Evolutionary conservation across 2,113 vertebrate genomes (phyloP).

Genomic region (Macrotis lagotis): DNA sequence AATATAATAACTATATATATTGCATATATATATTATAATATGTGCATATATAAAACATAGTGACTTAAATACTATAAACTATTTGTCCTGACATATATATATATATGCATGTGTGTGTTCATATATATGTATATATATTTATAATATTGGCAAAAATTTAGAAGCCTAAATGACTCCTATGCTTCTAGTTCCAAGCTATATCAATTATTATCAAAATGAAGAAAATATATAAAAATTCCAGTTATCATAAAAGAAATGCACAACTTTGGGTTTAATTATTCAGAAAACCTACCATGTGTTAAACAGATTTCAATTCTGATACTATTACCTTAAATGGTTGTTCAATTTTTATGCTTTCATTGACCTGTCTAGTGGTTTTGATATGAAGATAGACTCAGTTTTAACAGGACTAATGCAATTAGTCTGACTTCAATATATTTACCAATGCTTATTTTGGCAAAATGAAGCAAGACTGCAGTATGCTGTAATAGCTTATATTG

Average conservation of each 20-base stretch:
- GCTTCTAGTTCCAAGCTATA: constrained; percentile 24
- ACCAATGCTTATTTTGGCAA: constrained; percentile 65
- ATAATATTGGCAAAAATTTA: constrained; percentile 36
- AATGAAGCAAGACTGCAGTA: constrained; percentile 46
- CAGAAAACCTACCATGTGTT: constrained; percentile 51
- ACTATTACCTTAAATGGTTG: constrained; percentile 28
- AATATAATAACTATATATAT: background rate
- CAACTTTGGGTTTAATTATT: constrained; percentile 17
- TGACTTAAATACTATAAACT: background rate
- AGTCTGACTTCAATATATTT: constrained; percentile 55
- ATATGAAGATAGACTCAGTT: constrained; percentile 60
- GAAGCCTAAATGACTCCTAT: constrained; percentile 9
- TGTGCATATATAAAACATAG: background rate
- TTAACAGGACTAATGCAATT: constrained; percentile 63
- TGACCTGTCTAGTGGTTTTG: constrained; percentile 39
- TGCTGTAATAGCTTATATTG: constrained; percentile 21
- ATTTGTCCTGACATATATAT: background rate
- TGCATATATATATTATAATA: background rate
- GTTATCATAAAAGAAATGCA: background rate
- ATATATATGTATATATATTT: background rate
- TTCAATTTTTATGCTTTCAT: constrained; percentile 37
- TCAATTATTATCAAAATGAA: constrained; percentile 31
- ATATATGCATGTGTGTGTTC: background rate
- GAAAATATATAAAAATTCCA: constrained; percentile 22
- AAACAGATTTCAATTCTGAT: constrained; percentile 65